phyloP scores from a whole-genome alignment of 2,797 vertebrate species.

The Phyllotis vaccarum region DNA sequence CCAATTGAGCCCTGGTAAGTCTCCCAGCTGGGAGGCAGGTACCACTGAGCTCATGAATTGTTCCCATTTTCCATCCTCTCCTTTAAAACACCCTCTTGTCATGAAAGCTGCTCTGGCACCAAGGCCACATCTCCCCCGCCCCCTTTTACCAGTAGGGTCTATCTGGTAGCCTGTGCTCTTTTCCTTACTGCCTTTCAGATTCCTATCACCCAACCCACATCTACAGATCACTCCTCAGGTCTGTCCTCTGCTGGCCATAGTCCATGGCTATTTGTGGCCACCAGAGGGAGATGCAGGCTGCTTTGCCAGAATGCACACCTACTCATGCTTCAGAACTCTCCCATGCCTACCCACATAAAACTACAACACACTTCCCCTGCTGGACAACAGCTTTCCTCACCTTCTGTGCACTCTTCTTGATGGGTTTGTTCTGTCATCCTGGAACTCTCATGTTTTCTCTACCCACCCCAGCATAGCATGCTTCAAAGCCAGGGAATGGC shows the following conservation, averaged over 20 bases:
- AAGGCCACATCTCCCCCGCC: background rate
- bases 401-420: background rate
- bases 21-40: background rate
- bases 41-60: background rate
- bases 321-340: background rate
- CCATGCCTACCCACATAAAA: background rate
- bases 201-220: accelerated
- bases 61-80: background rate
- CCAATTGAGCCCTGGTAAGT: background rate
- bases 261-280: background rate
- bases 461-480: background rate
- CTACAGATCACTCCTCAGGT: background rate
- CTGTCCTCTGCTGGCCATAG: background rate
- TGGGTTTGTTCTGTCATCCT: background rate
- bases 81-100: background rate
- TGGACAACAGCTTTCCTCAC: background rate
- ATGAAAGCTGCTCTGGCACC: background rate
- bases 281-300: background rate
- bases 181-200: background rate
- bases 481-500: background rate
- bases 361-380: background rate
- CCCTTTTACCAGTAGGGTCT: accelerated
- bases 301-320: background rate
- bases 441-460: background rate
- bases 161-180: background rate